phyloP scores from a whole-genome alignment of 2,888 invertebrate genomes.

The Diadromus collaris region DNA sequence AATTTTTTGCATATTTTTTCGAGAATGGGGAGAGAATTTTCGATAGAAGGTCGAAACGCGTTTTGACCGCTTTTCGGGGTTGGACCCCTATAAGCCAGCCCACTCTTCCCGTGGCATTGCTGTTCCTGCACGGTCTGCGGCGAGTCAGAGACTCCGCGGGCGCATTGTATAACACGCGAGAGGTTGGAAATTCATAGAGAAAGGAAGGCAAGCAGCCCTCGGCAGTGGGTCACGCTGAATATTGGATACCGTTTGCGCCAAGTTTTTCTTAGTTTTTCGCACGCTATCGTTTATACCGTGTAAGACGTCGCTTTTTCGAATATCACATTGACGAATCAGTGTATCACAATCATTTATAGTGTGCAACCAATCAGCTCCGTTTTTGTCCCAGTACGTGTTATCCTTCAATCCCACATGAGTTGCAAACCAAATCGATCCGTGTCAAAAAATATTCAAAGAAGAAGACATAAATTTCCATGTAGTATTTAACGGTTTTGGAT shows the following conservation, averaged over 20 bases:
- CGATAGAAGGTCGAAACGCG: background rate
- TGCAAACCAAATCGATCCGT: background rate
- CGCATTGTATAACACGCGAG: slow-evolving; percentile 21
- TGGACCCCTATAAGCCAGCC: slow-evolving; percentile 11
- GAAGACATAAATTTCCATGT: background rate
- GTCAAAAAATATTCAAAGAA: no score
- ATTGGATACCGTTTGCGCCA: slow-evolving; percentile 54
- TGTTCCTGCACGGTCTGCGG: slow-evolving; percentile 42
- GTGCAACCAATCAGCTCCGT: background rate
- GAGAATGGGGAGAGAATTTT: background rate
- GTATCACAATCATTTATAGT: background rate
- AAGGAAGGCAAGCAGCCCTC: slow-evolving; percentile 56
- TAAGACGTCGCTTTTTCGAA: slow-evolving; percentile 28
- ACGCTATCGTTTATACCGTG: slow-evolving; percentile 32
- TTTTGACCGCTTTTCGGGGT: background rate
- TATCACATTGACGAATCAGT: slow-evolving; percentile 6
- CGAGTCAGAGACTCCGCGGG: slow-evolving; percentile 36
- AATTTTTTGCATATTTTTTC: background rate
- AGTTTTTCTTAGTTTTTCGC: slow-evolving; percentile 55
- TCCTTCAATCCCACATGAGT: no score
- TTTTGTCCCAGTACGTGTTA: background rate
- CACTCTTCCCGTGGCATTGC: slow-evolving; percentile 34
- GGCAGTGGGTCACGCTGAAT: slow-evolving; percentile 59
- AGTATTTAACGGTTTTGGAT: background rate
- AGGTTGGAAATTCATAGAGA: slow-evolving; percentile 49